These are phyloP conservation scores for Caenorhabditis latens DNA, from an alignment of 1,140 invertebrate species.

Conservation along the genomic window DNA sequence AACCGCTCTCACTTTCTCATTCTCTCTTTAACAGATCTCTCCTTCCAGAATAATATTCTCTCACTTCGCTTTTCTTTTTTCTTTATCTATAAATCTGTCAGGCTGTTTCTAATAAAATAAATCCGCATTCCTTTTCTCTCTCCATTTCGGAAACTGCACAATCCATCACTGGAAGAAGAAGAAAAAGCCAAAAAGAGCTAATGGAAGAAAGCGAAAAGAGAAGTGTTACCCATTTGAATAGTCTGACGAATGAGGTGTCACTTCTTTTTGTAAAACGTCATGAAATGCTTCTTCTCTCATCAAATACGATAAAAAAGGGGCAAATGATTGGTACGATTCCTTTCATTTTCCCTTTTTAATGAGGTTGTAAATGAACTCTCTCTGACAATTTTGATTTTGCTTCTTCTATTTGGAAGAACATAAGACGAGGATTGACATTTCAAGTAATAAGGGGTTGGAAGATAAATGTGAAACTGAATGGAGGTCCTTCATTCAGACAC, in stretches of 20 bases:
- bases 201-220: neutral
- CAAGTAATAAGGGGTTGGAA: constrained; percentile 13
- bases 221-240: constrained; percentile 26
- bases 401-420: neutral
- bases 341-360: neutral
- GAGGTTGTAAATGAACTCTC: neutral
- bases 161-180: constrained; percentile 7
- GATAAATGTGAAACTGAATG: neutral
- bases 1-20: neutral
- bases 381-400: neutral
- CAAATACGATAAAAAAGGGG: neutral
- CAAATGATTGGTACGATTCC: neutral
- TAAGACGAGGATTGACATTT: neutral
- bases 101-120: constrained; percentile 22
- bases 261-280: neutral
- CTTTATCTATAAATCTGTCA: neutral
- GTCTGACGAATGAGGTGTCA: constrained; percentile 16
- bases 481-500: too few relatives aligned
- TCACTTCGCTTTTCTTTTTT: neutral
- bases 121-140: neutral
- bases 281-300: neutral
- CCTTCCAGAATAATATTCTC: neutral
- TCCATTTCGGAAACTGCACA: constrained; percentile 9
- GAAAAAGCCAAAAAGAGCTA: neutral
- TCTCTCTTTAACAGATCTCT: neutral